Percentiles rank a stretch among this genome's conserved stretches.
Conservation (phyloP, 2,113 vertebrate genomes). For the Passer domesticus region DNA sequence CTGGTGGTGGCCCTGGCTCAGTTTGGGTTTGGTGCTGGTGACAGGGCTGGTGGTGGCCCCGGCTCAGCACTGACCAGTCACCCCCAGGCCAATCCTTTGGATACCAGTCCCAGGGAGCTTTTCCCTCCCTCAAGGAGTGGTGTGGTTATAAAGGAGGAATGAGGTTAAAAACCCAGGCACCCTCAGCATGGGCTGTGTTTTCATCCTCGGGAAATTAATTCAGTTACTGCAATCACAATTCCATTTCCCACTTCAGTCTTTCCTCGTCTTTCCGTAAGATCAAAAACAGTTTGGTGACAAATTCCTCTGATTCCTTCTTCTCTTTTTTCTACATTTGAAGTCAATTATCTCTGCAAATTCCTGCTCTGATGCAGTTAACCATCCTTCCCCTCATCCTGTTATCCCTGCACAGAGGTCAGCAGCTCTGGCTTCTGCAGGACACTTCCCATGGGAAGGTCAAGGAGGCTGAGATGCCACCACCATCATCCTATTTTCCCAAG, state of each 20-base stretch:
- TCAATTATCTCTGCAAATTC: not conserved
- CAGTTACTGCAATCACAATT: not conserved
- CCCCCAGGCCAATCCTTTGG: accelerated
- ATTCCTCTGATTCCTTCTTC: not conserved
- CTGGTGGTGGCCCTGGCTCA: not conserved
- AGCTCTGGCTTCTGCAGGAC: not conserved
- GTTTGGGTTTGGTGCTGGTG: not conserved
- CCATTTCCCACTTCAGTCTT: not conserved
- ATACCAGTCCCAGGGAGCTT: not conserved
- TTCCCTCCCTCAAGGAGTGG: not conserved
- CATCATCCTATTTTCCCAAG: not conserved
- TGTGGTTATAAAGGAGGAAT: not conserved
- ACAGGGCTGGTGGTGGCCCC: accelerated
- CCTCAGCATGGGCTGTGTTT: not conserved
- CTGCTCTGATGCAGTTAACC: accelerated
- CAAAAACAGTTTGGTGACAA: not conserved
- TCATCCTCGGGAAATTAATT: not conserved
- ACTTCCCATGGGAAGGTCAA: not conserved
- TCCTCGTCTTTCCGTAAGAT: not conserved
- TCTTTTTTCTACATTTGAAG: not conserved
- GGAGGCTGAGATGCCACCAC: not conserved
- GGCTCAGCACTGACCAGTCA: accelerated
- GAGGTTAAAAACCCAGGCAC: not conserved
- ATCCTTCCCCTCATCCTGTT: accelerated
- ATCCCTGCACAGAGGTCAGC: not conserved